Evolutionary conservation across 2,888 invertebrate genomes (phyloP).

Genomic region (Apodemia hepburni): DNA sequence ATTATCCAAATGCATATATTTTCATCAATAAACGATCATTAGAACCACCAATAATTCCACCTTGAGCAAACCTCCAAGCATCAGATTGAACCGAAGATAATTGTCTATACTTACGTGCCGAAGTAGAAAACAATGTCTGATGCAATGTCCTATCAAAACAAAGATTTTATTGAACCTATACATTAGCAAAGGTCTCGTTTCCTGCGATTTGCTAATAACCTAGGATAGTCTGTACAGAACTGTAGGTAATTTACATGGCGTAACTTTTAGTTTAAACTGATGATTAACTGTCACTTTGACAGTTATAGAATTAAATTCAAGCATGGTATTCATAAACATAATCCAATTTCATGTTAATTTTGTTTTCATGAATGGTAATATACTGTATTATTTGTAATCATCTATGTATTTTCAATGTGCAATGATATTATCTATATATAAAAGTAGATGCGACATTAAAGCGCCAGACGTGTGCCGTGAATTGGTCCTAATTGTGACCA

Average conservation of each 20-base stretch:
- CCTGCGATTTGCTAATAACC: conserved; percentile 21
- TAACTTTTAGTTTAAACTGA: not conserved
- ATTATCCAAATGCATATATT: not conserved
- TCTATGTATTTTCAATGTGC: too few relatives aligned
- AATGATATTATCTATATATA: too few relatives aligned
- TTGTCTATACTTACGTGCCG: conserved; percentile 31
- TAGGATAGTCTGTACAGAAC: not conserved
- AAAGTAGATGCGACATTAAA: too few relatives aligned
- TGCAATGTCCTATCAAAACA: conserved; percentile 32
- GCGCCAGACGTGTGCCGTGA: too few relatives aligned
- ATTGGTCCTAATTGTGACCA: too few relatives aligned
- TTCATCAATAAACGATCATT: conserved; percentile 1
- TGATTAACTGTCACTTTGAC: not conserved
- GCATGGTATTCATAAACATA: not conserved
- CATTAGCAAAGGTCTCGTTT: conserved; percentile 22
- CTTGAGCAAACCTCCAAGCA: conserved; percentile 1
- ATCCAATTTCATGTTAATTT: too few relatives aligned
- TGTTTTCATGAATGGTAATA: too few relatives aligned
- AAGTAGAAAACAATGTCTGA: conserved; percentile 25
- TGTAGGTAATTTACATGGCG: not conserved
- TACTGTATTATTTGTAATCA: too few relatives aligned
- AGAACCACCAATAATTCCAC: not conserved
- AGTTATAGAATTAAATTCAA: not conserved
- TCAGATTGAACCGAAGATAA: conserved; percentile 24
- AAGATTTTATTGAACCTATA: conserved; percentile 28